phyloP scores from a whole-genome alignment of 2,888 invertebrate species.

The Phengaris arion region DNA sequence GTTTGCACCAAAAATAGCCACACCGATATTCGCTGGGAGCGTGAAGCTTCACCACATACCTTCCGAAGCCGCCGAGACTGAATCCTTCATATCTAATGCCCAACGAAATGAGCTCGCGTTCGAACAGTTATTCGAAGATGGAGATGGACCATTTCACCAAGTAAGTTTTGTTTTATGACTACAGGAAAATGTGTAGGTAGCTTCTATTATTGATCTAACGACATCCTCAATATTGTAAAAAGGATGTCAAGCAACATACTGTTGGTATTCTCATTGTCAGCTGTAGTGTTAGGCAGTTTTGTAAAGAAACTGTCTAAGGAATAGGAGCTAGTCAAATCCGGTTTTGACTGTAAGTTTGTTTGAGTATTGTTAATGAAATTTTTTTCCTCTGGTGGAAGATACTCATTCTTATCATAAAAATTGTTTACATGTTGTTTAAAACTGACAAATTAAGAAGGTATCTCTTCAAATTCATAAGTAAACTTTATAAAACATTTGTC shows the following conservation, averaged over 20 bases:
- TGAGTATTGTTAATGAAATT: neutral
- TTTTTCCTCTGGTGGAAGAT: neutral
- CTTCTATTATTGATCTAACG: neutral
- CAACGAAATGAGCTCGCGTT: conserved; percentile 71
- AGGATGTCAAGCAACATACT: neutral
- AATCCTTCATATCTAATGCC: conserved; percentile 65
- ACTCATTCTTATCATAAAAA: neutral
- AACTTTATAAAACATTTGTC: no score
- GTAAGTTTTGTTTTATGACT: conserved; percentile 46
- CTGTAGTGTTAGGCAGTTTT: neutral
- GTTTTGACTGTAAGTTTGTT: neutral
- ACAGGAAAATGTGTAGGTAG: neutral
- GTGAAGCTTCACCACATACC: conserved; percentile 65
- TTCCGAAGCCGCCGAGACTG: conserved; percentile 63
- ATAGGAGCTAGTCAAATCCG: neutral
- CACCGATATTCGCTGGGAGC: conserved; percentile 66
- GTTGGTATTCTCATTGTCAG: neutral
- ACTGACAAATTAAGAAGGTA: no score
- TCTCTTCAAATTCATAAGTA: no score
- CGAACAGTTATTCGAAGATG: conserved; percentile 67
- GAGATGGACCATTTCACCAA: conserved; percentile 61
- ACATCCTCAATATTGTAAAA: neutral
- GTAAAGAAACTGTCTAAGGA: neutral
- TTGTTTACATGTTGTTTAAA: neutral
- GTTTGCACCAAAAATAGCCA: conserved; percentile 70